These are phyloP conservation scores for Phyllotreta striolata DNA, from an alignment of 2,888 invertebrate species.

Conservation along the genomic window DNA sequence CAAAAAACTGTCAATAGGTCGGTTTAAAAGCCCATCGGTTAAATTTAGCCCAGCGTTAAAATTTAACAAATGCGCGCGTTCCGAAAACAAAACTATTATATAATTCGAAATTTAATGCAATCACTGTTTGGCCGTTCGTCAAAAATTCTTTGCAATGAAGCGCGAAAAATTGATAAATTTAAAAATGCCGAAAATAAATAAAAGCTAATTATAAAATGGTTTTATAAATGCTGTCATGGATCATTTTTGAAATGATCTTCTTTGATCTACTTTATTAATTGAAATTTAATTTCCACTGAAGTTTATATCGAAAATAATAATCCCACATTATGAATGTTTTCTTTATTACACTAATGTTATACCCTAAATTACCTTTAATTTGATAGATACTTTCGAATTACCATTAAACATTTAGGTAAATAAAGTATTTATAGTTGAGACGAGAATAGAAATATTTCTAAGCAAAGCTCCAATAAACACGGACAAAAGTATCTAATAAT, in stretches of 20 bases:
- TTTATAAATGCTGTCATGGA: neutral
- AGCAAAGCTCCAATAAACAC: neutral
- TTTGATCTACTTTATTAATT: neutral
- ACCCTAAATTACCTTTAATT: no score
- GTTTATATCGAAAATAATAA: neutral
- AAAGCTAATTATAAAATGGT: neutral
- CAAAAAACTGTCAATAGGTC: no score
- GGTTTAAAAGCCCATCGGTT: neutral
- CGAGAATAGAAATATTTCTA: no score
- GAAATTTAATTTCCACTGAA: neutral
- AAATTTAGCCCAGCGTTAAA: neutral
- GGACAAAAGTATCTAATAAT: neutral
- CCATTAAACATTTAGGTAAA: no score
- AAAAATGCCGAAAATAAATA: constrained; percentile 7
- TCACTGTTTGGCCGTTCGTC: constrained; percentile 4
- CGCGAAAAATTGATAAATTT: constrained; percentile 8
- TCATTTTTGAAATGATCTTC: constrained; percentile 2
- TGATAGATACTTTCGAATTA: no score
- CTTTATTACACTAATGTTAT: no score
- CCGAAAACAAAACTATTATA: neutral
- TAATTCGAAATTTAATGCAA: constrained; percentile 10
- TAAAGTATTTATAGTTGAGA: no score
- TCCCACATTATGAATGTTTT: no score
- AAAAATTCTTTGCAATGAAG: constrained; percentile 5
- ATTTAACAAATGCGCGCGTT: neutral